These are phyloP conservation scores for Esox masquinongy DNA, from an alignment of 2,797 vertebrate genomes.

Conservation along the genomic window DNA sequence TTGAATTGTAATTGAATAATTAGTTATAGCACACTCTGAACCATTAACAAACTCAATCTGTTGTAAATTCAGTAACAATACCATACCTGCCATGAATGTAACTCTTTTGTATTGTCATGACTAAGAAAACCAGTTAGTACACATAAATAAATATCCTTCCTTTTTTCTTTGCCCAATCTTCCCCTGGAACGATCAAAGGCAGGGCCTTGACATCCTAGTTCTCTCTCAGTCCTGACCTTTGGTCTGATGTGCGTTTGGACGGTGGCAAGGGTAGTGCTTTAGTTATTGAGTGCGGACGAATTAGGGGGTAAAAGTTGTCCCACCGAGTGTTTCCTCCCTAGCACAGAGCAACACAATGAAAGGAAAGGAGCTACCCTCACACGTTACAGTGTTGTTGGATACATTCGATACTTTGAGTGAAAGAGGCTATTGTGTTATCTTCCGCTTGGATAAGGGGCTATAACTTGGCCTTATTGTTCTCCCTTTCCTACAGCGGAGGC, in stretches of 20 bases:
- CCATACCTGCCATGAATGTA: neutral
- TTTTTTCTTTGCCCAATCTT: neutral
- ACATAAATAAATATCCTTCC: neutral
- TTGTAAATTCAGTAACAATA: neutral
- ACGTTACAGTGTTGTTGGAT: constrained; percentile 54
- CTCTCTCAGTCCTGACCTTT: constrained; percentile 30
- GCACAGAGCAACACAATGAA: constrained; percentile 71
- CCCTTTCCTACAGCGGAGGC: constrained; percentile 28
- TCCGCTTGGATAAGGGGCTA: constrained; percentile 47
- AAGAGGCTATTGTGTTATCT: constrained; percentile 65
- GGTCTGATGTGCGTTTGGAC: constrained; percentile 8
- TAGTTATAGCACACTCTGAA: neutral
- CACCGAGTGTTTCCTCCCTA: constrained; percentile 67
- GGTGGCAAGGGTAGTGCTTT: neutral
- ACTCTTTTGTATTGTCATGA: neutral
- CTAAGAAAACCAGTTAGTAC: constrained; percentile 6
- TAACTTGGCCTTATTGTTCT: constrained; percentile 43
- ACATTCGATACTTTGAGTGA: constrained; percentile 64
- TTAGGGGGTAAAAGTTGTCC: constrained; percentile 17
- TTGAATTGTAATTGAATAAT: neutral
- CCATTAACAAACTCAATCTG: constrained; percentile 4
- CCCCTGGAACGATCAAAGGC: constrained; percentile 41
- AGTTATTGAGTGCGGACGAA: too few species aligned
- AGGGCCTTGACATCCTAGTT: constrained; percentile 43
- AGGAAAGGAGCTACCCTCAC: constrained; percentile 72